phyloP scores from a whole-genome alignment of 2,113 vertebrate genomes.

The Sigmodon hispidus region DNA sequence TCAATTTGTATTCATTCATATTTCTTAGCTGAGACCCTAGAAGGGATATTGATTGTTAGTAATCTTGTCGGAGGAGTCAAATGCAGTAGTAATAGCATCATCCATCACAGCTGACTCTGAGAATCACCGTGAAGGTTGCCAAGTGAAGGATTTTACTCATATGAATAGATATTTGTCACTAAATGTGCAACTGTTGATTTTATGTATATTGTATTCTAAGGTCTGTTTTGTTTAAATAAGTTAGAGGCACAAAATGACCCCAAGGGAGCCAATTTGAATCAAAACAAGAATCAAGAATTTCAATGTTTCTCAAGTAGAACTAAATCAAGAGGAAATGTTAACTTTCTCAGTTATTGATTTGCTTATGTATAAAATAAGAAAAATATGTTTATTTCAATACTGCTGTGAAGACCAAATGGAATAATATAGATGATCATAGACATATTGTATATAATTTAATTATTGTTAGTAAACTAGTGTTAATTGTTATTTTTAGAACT shows the following conservation, averaged over 20 bases:
- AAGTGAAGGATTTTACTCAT: conserved; percentile 25
- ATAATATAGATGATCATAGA: background rate
- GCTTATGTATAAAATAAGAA: background rate
- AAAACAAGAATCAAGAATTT: background rate
- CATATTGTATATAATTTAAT: background rate
- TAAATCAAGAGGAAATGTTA: background rate
- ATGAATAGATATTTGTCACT: background rate
- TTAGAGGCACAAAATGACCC: background rate
- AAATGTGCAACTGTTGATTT: background rate
- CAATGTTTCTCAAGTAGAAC: background rate
- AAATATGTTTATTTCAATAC: background rate
- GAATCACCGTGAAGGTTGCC: conserved; percentile 13
- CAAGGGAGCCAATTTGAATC: background rate
- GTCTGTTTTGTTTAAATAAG: conserved; percentile 13
- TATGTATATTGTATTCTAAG: background rate
- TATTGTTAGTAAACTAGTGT: background rate
- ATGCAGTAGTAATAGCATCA: conserved; percentile 14
- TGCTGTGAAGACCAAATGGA: background rate
- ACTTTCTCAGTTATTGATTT: background rate
- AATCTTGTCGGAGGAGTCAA: conserved; percentile 26
- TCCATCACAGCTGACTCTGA: conserved; percentile 41
- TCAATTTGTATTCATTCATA: conserved; percentile 46
- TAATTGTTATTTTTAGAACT: background rate
- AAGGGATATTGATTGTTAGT: conserved; percentile 41
- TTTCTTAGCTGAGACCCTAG: background rate